Evolutionary conservation across 30 jellyfish, hydroid and myxozoan species (phyloP).

Genomic region (Nemopilema nomurai): DNA sequence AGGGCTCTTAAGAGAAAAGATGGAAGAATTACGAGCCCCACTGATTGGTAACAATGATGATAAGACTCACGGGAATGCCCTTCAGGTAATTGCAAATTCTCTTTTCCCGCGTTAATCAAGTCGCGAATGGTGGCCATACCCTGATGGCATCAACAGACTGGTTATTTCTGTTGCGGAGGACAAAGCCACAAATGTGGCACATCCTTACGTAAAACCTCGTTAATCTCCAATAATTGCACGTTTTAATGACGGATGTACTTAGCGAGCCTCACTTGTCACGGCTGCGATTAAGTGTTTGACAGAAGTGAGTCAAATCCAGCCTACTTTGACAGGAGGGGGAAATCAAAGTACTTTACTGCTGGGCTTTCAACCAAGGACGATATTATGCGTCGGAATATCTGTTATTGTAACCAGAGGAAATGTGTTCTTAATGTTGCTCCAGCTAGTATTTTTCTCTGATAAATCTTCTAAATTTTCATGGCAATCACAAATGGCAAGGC

Average conservation of each 20-base stretch:
- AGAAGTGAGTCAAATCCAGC: background rate
- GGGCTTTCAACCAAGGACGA: too few relatives aligned
- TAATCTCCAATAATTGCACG: background rate
- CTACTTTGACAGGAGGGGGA: background rate
- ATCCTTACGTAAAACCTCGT: background rate
- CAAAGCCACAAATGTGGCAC: background rate
- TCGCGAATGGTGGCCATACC: too few relatives aligned
- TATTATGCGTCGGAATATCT: too few relatives aligned
- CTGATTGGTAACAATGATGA: conserved; percentile 27
- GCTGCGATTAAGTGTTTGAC: background rate
- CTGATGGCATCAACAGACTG: too few relatives aligned
- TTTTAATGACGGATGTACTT: background rate
- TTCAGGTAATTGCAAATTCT: conserved; percentile 23
- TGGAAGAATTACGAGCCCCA: conserved; percentile 54
- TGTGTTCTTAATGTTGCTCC: too few relatives aligned
- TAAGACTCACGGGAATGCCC: conserved; percentile 6
- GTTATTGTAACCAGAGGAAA: too few relatives aligned
- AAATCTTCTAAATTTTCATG: too few relatives aligned
- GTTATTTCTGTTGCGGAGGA: background rate
- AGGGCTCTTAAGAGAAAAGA: background rate
- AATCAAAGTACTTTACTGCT: too few relatives aligned
- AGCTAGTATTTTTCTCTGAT: too few relatives aligned
- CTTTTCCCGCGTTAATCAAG: background rate
- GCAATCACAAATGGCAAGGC: too few relatives aligned
- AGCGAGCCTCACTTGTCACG: background rate